Evolutionary conservation across 2,888 invertebrate species (phyloP).

Genomic region (Cephalotes varians): DNA sequence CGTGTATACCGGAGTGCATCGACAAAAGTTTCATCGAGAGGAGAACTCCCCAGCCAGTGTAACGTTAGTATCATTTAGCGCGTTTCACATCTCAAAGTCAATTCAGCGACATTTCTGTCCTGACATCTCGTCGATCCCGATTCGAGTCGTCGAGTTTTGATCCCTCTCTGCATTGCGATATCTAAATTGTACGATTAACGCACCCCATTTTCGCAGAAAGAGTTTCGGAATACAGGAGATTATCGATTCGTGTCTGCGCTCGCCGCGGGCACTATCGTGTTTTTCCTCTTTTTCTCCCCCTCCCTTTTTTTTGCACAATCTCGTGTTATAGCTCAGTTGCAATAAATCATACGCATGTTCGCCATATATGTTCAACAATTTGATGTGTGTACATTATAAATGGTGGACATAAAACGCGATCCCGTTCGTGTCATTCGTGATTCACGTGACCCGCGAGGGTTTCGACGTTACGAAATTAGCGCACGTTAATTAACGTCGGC

Average conservation of each 20-base stretch:
- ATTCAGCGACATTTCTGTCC: not conserved
- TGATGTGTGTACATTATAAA: conserved; percentile 49
- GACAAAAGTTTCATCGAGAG: conserved; percentile 8
- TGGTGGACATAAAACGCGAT: conserved; percentile 37
- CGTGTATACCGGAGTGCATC: conserved; percentile 52
- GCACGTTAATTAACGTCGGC: conserved; percentile 45
- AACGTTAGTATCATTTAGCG: conserved; percentile 34
- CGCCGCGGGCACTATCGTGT: not conserved
- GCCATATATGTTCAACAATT: conserved; percentile 42
- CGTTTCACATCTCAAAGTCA: not conserved
- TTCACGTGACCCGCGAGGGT: conserved; percentile 40
- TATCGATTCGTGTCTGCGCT: conserved; percentile 24
- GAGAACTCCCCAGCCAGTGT: not conserved
- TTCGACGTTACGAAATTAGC: conserved; percentile 34
- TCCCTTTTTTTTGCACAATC: conserved; percentile 20
- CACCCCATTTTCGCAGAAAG: not conserved
- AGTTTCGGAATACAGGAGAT: not conserved
- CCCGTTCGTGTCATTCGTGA: conserved; percentile 33
- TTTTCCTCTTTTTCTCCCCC: not conserved
- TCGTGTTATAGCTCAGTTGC: conserved; percentile 39
- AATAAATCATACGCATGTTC: conserved; percentile 40
- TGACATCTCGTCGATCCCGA: not conserved
- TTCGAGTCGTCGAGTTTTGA: not conserved
- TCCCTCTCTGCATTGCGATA: not conserved
- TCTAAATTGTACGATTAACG: not conserved